A percentile compares a stretch with the other conserved stretches of the same genome.
Conservation (phyloP, 1,140 invertebrate genomes). For the Berghia stephanieae region DNA sequence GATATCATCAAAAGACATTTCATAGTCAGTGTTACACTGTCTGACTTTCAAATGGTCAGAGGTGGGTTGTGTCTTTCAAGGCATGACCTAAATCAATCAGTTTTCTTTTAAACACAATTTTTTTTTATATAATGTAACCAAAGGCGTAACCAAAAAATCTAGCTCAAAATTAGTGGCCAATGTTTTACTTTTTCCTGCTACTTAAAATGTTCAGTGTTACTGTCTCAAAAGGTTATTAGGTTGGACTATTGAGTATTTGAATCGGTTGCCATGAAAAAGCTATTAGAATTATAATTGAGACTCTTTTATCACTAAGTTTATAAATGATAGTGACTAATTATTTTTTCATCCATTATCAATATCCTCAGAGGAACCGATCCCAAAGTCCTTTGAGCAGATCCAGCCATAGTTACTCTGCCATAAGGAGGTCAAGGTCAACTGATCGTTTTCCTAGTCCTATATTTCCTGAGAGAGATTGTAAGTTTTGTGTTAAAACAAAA, state of each 20-base stretch:
- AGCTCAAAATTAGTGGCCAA: conserved; percentile 1
- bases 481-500: conserved; percentile 29
- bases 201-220: neutral
- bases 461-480: conserved; percentile 52
- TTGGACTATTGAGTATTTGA: neutral
- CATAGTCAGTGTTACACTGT: neutral
- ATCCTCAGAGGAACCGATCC: conserved; percentile 48
- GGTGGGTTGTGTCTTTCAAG: neutral
- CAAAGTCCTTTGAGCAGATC: conserved; percentile 43
- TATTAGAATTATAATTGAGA: conserved; percentile 29
- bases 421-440: conserved; percentile 52
- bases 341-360: too few relatives aligned
- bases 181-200: neutral
- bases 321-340: too few relatives aligned
- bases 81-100: neutral
- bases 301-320: too few relatives aligned
- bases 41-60: neutral
- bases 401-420: conserved; percentile 43
- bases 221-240: neutral
- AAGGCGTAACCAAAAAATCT: neutral
- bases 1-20: too few relatives aligned
- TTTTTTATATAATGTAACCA: neutral
- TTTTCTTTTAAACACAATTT: neutral
- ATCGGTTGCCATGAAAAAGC: neutral
- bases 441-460: conserved; percentile 45